A percentile compares a stretch with the other conserved stretches of the same genome.
phyloP scores from a whole-genome alignment of 1,140 invertebrate species.

The Sycophila sp. region DNA sequence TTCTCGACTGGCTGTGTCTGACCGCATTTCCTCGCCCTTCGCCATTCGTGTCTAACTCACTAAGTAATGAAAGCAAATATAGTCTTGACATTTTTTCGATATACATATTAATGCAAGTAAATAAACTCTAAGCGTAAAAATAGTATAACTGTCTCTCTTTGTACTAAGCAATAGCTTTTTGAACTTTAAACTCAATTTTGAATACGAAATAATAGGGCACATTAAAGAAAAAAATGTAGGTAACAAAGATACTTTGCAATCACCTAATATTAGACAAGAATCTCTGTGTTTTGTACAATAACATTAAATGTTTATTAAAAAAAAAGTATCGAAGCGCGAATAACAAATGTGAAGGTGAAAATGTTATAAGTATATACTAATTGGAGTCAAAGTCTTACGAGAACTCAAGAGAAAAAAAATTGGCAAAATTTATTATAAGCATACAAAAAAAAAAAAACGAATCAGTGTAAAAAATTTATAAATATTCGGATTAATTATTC shows the following conservation, averaged over 20 bases:
- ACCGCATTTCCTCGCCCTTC: constrained; percentile 45
- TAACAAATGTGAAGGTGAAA: constrained; percentile 15
- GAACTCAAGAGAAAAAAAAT: constrained; percentile 31
- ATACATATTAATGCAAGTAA: constrained; percentile 55
- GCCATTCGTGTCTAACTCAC: constrained; percentile 50
- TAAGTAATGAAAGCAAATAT: constrained; percentile 47
- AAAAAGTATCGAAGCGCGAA: constrained; percentile 31
- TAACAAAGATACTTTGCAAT: constrained; percentile 54
- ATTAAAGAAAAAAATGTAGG: constrained; percentile 43
- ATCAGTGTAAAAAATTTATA: constrained; percentile 13
- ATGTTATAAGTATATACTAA: constrained; percentile 21
- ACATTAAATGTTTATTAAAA: constrained; percentile 53
- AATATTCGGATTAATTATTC: constrained; percentile 22
- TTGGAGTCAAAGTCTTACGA: constrained; percentile 20
- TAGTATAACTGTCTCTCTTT: constrained; percentile 64
- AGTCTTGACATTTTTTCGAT: constrained; percentile 56
- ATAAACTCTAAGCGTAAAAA: constrained; percentile 41
- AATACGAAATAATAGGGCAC: constrained; percentile 30
- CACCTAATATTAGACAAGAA: constrained; percentile 61
- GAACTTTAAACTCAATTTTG: constrained; percentile 34
- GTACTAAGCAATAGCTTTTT: constrained; percentile 64
- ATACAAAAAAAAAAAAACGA: constrained; percentile 11
- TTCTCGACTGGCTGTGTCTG: constrained; percentile 38
- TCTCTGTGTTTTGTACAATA: constrained; percentile 60
- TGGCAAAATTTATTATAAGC: constrained; percentile 8